These are phyloP conservation scores for Argentina silus DNA, from an alignment of 2,797 vertebrate species.

Conservation along the genomic window DNA sequence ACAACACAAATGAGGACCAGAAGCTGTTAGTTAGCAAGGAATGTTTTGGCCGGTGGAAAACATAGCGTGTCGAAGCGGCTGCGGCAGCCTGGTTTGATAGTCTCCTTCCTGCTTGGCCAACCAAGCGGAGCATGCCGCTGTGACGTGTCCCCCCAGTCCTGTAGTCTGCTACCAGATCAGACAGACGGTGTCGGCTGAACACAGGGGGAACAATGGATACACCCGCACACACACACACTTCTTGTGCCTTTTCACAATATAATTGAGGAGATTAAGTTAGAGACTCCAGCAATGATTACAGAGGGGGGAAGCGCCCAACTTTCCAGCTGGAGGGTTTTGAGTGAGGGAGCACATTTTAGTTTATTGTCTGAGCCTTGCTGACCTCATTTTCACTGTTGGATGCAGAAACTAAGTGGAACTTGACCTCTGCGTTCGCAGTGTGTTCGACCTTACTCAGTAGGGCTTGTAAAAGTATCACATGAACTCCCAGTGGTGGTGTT, in stretches of 20 bases:
- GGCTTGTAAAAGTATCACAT: constrained; percentile 23
- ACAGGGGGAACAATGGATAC: not conserved
- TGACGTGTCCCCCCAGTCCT: not conserved
- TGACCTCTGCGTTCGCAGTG: not conserved
- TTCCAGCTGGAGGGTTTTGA: constrained; percentile 9
- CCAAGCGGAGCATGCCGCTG: not conserved
- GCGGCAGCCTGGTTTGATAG: constrained; percentile 25
- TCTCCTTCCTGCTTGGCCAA: constrained; percentile 24
- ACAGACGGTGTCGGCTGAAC: not conserved
- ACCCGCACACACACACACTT: not conserved
- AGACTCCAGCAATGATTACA: not conserved
- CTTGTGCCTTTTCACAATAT: not conserved
- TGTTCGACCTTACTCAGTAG: constrained; percentile 27
- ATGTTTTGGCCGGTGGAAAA: constrained; percentile 8
- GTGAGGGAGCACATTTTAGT: not conserved
- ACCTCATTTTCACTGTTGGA: constrained; percentile 44
- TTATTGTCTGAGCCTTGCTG: constrained; percentile 42
- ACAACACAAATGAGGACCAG: constrained; percentile 38
- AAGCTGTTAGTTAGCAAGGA: constrained; percentile 13
- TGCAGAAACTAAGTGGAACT: constrained; percentile 27
- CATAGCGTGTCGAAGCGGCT: not conserved
- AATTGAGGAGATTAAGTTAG: not conserved
- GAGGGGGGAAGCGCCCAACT: not conserved
- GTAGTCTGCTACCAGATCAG: not conserved
- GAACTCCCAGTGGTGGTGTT: constrained; percentile 19